A percentile compares a stretch with the other conserved stretches of the same genome.
Evolutionary conservation across 2,113 vertebrate genomes (phyloP).

Genomic region (Mesoclemmys tuberculata): DNA sequence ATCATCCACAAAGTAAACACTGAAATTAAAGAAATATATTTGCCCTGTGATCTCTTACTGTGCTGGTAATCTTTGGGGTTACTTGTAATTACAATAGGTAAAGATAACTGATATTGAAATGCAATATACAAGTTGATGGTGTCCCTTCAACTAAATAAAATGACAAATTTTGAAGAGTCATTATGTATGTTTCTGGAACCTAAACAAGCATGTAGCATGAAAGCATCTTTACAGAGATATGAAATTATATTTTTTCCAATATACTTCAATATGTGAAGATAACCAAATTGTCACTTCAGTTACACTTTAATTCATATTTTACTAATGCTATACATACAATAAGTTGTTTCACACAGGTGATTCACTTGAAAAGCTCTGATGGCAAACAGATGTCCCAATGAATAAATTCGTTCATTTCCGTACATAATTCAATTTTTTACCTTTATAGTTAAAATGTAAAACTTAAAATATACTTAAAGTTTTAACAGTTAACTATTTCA

Average conservation of each 20-base stretch:
- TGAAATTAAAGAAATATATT: neutral
- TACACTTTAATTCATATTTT: conserved; percentile 22
- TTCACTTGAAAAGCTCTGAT: neutral
- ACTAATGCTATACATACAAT: neutral
- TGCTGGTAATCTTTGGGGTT: neutral
- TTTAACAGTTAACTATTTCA: neutral
- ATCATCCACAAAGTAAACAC: neutral
- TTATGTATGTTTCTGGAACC: neutral
- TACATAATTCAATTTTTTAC: neutral
- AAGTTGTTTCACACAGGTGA: neutral
- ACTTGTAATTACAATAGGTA: neutral
- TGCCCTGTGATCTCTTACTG: neutral
- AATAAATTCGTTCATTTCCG: neutral
- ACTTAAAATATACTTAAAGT: no score
- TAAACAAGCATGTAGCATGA: neutral
- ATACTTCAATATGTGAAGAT: neutral
- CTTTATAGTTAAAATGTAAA: no score
- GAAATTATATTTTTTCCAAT: neutral
- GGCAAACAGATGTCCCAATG: neutral
- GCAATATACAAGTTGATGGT: neutral
- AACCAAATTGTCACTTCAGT: neutral
- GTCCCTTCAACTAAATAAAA: neutral
- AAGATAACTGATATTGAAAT: neutral
- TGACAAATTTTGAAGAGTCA: neutral
- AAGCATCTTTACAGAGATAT: neutral